These are phyloP conservation scores for Chrysolophus pictus DNA, from an alignment of 2,797 vertebrate species.

Conservation along the genomic window DNA sequence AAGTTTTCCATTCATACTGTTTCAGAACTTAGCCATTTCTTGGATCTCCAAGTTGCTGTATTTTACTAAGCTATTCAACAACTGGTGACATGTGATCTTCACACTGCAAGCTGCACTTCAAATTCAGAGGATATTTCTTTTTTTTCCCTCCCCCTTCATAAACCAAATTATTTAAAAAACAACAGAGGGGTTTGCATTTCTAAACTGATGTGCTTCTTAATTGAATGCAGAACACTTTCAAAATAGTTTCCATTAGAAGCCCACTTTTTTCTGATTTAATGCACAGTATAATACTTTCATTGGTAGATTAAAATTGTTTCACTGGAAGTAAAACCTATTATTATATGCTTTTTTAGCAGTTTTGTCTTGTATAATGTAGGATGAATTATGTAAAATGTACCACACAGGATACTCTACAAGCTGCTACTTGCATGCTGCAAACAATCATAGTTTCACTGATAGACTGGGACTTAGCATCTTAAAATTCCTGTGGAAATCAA, in stretches of 20 bases:
- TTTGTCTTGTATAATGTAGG: conserved; percentile 66
- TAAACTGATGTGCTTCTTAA: conserved; percentile 60
- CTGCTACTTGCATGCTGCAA: conserved; percentile 71
- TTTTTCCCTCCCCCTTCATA: conserved; percentile 19
- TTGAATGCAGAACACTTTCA: conserved; percentile 63
- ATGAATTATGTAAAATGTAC: conserved; percentile 72
- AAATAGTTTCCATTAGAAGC: conserved; percentile 57
- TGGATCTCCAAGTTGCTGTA: conserved; percentile 1
- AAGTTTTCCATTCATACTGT: background rate
- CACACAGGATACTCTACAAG: conserved; percentile 69
- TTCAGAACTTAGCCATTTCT: conserved; percentile 30
- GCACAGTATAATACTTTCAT: conserved; percentile 49
- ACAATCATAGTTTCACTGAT: conserved; percentile 77
- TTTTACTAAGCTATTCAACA: conserved; percentile 2
- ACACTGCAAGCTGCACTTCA: conserved; percentile 34
- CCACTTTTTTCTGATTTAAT: conserved; percentile 51
- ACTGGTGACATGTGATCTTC: conserved; percentile 19
- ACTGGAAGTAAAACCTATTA: conserved; percentile 63
- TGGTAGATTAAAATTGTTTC: conserved; percentile 67
- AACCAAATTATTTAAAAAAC: conserved; percentile 66
- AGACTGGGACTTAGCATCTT: conserved; percentile 77
- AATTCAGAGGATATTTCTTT: conserved; percentile 26
- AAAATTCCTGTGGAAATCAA: conserved; percentile 84
- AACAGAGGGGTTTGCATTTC: conserved; percentile 63
- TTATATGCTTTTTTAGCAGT: conserved; percentile 63